A percentile compares a stretch with the other conserved stretches of the same genome.
Evolutionary conservation across 2,888 invertebrate species (phyloP).

Genomic region (Tiphia femorata): DNA sequence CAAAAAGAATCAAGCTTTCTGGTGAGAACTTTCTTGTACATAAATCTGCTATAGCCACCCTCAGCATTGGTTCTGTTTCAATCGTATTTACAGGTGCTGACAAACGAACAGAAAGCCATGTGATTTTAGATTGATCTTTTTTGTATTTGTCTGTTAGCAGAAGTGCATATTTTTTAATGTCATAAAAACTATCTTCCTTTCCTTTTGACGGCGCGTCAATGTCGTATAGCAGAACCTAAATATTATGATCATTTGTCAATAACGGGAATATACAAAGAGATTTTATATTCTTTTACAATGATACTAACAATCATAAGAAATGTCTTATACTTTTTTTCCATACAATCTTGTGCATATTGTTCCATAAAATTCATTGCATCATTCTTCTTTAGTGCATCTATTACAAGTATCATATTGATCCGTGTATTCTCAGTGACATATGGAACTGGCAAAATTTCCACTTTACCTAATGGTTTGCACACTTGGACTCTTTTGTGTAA

Average conservation of each 20-base stretch:
- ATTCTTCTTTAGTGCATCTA: constrained; percentile 72
- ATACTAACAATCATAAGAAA: constrained; percentile 78
- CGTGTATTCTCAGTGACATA: constrained; percentile 95
- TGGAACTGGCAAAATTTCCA: constrained; percentile 91
- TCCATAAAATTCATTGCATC: constrained; percentile 78
- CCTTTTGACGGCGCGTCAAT: constrained; percentile 76
- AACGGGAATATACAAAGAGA: not conserved
- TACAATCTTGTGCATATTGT: constrained; percentile 79
- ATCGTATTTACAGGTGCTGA: constrained; percentile 62
- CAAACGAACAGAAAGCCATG: constrained; percentile 78
- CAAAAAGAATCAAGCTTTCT: constrained; percentile 80
- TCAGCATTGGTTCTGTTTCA: constrained; percentile 57
- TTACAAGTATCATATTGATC: constrained; percentile 82
- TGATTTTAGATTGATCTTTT: constrained; percentile 77
- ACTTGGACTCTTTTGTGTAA: constrained; percentile 80
- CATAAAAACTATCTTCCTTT: constrained; percentile 73
- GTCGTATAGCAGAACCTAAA: constrained; percentile 77
- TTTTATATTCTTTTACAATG: constrained; percentile 10
- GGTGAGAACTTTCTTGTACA: constrained; percentile 78
- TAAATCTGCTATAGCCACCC: constrained; percentile 77
- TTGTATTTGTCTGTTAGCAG: constrained; percentile 77
- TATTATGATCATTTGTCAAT: not conserved
- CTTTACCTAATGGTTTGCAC: constrained; percentile 86
- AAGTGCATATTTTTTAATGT: constrained; percentile 76
- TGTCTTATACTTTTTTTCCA: constrained; percentile 84